Evolutionary conservation across 2,797 vertebrate genomes (phyloP).

Genomic region (Rhinatrema bivittatum): DNA sequence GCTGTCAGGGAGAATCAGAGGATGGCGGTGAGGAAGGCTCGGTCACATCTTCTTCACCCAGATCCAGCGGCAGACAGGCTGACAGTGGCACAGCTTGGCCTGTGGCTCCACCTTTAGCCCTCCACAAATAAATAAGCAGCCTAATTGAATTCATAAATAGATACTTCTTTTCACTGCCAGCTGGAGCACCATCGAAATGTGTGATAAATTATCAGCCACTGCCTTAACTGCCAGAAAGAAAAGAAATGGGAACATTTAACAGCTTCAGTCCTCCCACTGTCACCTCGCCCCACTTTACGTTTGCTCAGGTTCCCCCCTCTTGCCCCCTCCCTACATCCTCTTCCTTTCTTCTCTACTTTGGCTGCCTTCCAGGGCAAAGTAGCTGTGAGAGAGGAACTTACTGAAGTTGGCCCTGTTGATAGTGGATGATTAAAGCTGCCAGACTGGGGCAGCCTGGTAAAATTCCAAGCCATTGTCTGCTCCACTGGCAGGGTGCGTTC

Average conservation of each 20-base stretch:
- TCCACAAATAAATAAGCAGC: conserved; percentile 59
- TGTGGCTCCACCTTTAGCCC: conserved; percentile 48
- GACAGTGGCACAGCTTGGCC: conserved; percentile 29
- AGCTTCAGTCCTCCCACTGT: conserved; percentile 20
- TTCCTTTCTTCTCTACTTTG: conserved; percentile 41
- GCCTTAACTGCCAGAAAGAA: conserved; percentile 50
- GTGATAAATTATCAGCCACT: conserved; percentile 71
- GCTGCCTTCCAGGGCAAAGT: conserved; percentile 43
- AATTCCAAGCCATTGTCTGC: conserved; percentile 16
- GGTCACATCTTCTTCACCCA: neutral
- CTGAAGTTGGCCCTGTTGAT: conserved; percentile 32
- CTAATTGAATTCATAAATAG: conserved; percentile 86
- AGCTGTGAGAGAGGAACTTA: conserved; percentile 26
- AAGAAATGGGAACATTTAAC: conserved; percentile 47
- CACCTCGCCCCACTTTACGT: conserved; percentile 1
- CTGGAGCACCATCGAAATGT: conserved; percentile 66
- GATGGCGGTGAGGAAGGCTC: conserved; percentile 3
- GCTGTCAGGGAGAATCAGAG: accelerated
- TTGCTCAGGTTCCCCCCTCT: conserved; percentile 19
- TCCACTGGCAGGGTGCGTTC: conserved; percentile 25
- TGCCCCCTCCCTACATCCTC: no score
- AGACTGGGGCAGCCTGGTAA: conserved; percentile 23
- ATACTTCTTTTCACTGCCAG: conserved; percentile 57
- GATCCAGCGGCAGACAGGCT: conserved; percentile 1
- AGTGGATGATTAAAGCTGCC: conserved; percentile 43